Evolutionary conservation across 2,888 invertebrate genomes (phyloP).

Genomic region (Agrochola lota): DNA sequence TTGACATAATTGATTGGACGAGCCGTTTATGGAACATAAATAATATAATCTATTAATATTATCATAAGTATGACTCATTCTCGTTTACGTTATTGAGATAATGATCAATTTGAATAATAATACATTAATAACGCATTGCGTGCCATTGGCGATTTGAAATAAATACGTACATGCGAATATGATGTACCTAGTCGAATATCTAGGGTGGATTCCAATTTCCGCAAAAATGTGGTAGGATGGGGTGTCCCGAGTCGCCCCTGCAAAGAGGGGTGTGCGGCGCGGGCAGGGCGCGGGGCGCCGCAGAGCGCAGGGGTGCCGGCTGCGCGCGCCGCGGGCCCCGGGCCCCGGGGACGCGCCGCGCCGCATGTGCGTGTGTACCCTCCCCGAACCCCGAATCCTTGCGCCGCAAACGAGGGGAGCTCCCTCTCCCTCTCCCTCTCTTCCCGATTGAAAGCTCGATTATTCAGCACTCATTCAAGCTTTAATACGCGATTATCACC

Average conservation of each 20-base stretch:
- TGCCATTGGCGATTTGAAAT: conserved; percentile 15
- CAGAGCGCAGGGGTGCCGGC: conserved; percentile 69
- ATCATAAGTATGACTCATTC: conserved; percentile 53
- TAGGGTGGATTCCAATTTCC: conserved; percentile 85
- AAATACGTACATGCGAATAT: conserved; percentile 60
- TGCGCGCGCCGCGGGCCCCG: conserved; percentile 75
- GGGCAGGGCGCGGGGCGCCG: conserved; percentile 49
- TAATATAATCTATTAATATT: conserved; percentile 59
- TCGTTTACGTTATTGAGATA: conserved; percentile 44
- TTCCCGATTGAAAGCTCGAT: conserved; percentile 77
- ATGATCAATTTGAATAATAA: conserved; percentile 30
- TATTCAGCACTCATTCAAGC: conserved; percentile 86
- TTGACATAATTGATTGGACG: conserved; percentile 71
- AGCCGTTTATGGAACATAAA: conserved; percentile 67
- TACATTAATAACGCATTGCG: conserved; percentile 26
- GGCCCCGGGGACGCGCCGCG: conserved; percentile 75
- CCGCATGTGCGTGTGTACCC: conserved; percentile 75
- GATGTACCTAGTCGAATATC: conserved; percentile 70
- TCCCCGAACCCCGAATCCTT: conserved; percentile 67
- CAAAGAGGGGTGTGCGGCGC: conserved; percentile 78
- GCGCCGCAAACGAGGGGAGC: conserved; percentile 67
- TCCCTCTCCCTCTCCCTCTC: conserved; percentile 71
- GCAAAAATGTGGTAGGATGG: conserved; percentile 84
- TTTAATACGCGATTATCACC: conserved; percentile 78
- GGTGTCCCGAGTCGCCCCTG: conserved; percentile 81